These are phyloP conservation scores for Ciona savignyi DNA, from an alignment of 23 tunicate species.

Conservation along the genomic window DNA sequence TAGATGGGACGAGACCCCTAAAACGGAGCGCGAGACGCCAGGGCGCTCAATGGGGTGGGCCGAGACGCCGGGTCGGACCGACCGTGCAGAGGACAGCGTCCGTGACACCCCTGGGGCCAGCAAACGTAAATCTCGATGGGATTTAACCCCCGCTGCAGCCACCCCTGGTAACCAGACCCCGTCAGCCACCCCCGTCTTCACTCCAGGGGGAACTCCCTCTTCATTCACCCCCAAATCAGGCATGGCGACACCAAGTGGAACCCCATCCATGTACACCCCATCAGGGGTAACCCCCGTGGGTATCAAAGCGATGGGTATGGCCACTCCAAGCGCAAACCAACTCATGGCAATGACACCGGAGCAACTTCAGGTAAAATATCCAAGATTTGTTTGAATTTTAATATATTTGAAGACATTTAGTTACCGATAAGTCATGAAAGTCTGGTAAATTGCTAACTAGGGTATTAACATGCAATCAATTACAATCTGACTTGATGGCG, in stretches of 20 bases:
- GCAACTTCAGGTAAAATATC: slow-evolving; percentile 59
- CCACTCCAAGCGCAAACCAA: too few species aligned
- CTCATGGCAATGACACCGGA: slow-evolving; percentile 93
- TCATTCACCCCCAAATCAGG: slow-evolving; percentile 78
- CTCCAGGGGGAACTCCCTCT: too few species aligned
- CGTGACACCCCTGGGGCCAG: slow-evolving; percentile 92
- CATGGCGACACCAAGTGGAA: slow-evolving; percentile 75
- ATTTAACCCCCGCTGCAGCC: too few species aligned
- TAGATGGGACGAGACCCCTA: slow-evolving; percentile 98
- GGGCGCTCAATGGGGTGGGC: slow-evolving; percentile 93
- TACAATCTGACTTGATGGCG: too few species aligned
- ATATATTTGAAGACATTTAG: too few species aligned
- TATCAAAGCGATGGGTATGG: slow-evolving; percentile 80
- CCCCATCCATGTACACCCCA: slow-evolving; percentile 95
- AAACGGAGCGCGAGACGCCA: slow-evolving; percentile 93
- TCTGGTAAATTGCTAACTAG: too few species aligned
- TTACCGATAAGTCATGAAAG: too few species aligned
- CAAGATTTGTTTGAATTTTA: too few species aligned
- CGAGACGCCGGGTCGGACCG: slow-evolving; percentile 78
- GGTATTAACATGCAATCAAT: too few species aligned
- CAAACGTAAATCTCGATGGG: slow-evolving; percentile 71
- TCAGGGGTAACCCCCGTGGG: slow-evolving; percentile 91
- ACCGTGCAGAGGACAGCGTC: slow-evolving; percentile 72
- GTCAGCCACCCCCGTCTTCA: too few species aligned
- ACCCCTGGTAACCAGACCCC: too few species aligned